phyloP scores from a whole-genome alignment of 2,797 vertebrate genomes.

The Parauchenoglanis ngamensis region DNA sequence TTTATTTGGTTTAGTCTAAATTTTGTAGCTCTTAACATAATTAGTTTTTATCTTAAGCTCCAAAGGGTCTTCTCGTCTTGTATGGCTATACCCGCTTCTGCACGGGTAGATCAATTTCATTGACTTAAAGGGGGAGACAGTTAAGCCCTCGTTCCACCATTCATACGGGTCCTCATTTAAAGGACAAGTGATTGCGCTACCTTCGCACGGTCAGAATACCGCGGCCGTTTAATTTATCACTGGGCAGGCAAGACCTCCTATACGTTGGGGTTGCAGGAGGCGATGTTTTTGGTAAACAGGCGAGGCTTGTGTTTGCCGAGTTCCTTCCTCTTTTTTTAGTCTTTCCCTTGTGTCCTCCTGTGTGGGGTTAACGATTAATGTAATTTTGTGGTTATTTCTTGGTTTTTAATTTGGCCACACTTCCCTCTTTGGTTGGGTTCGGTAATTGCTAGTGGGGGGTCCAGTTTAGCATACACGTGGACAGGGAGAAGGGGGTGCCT shows the following conservation, averaged over 20 bases:
- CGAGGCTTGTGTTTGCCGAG: conserved; percentile 68
- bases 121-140: conserved; percentile 68
- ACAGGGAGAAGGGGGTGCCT: conserved; percentile 33
- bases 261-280: conserved; percentile 59
- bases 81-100: conserved; percentile 62
- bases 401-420: not conserved
- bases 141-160: conserved; percentile 64
- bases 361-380: not conserved
- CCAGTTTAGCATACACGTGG: conserved; percentile 58
- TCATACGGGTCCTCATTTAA: conserved; percentile 74
- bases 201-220: conserved; percentile 73
- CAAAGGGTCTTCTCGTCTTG: conserved; percentile 78
- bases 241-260: conserved; percentile 73
- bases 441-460: conserved; percentile 56
- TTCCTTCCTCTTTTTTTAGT: conserved; percentile 69
- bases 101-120: conserved; percentile 70
- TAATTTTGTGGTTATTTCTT: conserved; percentile 46
- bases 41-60: conserved; percentile 64
- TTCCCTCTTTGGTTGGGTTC: conserved; percentile 56
- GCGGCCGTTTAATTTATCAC: conserved; percentile 70
- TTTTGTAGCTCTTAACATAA: too few relatives aligned
- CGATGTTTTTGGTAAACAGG: conserved; percentile 79
- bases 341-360: conserved; percentile 53
- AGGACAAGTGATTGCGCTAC: conserved; percentile 75
- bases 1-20: too few relatives aligned